A percentile compares a stretch with the other conserved stretches of the same genome.
These are phyloP conservation scores for Hydriomena furcata DNA, from an alignment of 2,888 invertebrate species.

Conservation along the genomic window DNA sequence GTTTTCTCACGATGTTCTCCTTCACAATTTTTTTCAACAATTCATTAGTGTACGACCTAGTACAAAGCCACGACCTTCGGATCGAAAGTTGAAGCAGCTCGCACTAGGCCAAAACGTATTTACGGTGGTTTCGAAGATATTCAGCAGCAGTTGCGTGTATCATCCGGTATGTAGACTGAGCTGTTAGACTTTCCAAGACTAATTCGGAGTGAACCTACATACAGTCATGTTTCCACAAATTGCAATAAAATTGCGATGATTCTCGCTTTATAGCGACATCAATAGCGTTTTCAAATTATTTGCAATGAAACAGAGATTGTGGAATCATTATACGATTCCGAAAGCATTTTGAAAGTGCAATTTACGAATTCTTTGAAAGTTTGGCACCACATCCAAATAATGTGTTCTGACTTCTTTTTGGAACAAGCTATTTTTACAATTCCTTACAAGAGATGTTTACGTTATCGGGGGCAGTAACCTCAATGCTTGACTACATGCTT, in stretches of 20 bases:
- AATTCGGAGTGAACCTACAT: conserved; percentile 38
- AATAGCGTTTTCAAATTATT: conserved; percentile 29
- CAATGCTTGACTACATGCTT: conserved; percentile 22
- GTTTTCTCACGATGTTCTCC: no score
- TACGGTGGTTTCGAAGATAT: neutral
- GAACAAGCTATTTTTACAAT: conserved; percentile 45
- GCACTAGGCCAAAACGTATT: no score
- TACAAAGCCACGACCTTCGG: no score
- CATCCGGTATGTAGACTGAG: conserved; percentile 28
- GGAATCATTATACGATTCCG: conserved; percentile 22
- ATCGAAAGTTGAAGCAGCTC: no score
- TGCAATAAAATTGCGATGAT: conserved; percentile 46
- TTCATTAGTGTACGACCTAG: no score
- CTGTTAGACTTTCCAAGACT: conserved; percentile 39
- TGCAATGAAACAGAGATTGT: conserved; percentile 17
- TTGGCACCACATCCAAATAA: conserved; percentile 38
- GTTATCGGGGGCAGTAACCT: conserved; percentile 57
- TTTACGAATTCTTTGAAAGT: conserved; percentile 31
- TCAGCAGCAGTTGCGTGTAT: conserved; percentile 17
- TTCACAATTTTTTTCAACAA: no score
- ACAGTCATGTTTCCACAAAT: conserved; percentile 35
- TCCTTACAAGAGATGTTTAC: conserved; percentile 55
- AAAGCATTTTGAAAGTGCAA: conserved; percentile 2
- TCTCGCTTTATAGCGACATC: conserved; percentile 37
- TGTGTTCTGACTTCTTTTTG: conserved; percentile 24